Percentiles rank a stretch among this genome's conserved stretches.
phyloP scores from a whole-genome alignment of 2,888 invertebrate genomes.

The Erynnis tages region DNA sequence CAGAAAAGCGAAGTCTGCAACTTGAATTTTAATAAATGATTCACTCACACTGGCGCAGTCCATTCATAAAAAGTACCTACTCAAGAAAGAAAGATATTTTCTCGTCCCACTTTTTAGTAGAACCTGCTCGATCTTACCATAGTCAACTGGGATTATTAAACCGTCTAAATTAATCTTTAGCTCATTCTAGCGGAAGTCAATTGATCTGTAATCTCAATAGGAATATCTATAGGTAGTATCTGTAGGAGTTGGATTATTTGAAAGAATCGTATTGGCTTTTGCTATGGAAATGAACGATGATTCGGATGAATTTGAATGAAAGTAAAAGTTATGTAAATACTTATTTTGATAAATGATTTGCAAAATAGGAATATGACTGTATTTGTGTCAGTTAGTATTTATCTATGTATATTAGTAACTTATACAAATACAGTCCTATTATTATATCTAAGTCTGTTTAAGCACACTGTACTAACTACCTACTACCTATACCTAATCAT shows the following conservation, averaged over 20 bases:
- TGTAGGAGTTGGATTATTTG: neutral
- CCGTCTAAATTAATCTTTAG: slow-evolving; percentile 24
- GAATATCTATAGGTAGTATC: neutral
- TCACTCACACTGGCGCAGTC: neutral
- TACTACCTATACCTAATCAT: no score
- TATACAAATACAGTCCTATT: no score
- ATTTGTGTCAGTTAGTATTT: no score
- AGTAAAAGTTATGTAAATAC: no score
- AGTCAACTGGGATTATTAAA: slow-evolving; percentile 22
- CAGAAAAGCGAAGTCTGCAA: slow-evolving; percentile 4
- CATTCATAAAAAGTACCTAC: slow-evolving; percentile 5
- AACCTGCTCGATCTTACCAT: neutral
- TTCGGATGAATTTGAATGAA: no score
- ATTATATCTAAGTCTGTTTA: no score
- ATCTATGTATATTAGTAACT: no score
- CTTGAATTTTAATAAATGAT: slow-evolving; percentile 14
- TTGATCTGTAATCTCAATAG: slow-evolving; percentile 15
- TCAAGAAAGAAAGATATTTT: slow-evolving; percentile 10
- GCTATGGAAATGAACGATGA: no score
- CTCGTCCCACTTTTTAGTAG: neutral
- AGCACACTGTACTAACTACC: no score
- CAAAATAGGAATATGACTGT: no score
- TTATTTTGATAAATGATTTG: no score
- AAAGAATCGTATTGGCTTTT: no score
- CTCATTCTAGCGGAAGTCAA: slow-evolving; percentile 19